Base-by-base conservation (phyloP, 2,888 invertebrate species). In the Scaptomyza caliginosa region DNA sequence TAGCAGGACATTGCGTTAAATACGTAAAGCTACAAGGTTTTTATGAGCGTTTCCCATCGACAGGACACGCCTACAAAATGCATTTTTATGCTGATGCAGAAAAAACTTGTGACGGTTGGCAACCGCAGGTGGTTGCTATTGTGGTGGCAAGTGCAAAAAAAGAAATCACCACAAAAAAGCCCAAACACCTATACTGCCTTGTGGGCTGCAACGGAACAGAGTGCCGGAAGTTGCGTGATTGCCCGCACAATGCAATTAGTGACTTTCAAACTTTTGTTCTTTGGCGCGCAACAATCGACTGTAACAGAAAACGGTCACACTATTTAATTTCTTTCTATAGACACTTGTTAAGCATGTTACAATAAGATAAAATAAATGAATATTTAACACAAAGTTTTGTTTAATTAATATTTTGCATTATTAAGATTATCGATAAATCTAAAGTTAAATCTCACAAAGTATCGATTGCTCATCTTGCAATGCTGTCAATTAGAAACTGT, bases 221-320 rank as follows among this genome's bases (percentile, higher is more conserved):
- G 75, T 39, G 49, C 56, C 59, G 79, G 76, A 78, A 57, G 71
- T 78, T 82, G 83, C 76, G 78, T 85, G 78, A 50, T 58, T 74
- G 13, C 50, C 40, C 43, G 45, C 40, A 49, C 51, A 52, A 4
- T 59, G 49, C 57, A 66, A 66, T 76, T 60, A 76, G 36, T 21
- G 17, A 23, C 5, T 26, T 19, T 28, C 17, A 49, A 59, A 52
- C 13, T 39, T 56, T 30, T 21, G 54, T 16, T 39, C 6, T 1
- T 30, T 34, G 51, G 48, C 68, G 67, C 40, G 8, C 26, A 45
- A 4, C n/a, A n/a, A 3, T 36, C 10, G 16, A 10, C 8, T 28
- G 13, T 43, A 4, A 24, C 2, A n/a, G 3, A 7, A 1, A 21
- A 3, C n/a, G 54, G 64, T 48, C 54, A 48, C 40, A 36, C 62